Conservation (phyloP, 2,888 invertebrate genomes). For the Vesta saturnalis region DNA sequence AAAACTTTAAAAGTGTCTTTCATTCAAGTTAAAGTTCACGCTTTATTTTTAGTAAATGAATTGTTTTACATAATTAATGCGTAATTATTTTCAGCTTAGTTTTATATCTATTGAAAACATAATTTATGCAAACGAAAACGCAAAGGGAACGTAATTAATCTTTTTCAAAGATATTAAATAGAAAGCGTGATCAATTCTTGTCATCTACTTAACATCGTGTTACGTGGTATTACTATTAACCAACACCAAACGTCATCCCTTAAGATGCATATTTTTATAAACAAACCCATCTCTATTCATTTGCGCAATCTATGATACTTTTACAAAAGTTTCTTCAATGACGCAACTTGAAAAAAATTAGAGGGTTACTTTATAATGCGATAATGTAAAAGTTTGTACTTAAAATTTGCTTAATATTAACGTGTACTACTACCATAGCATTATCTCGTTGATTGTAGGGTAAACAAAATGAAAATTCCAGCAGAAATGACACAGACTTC, state of each 20-base stretch:
- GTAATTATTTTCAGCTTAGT: conserved; percentile 37
- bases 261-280: conserved; percentile 27
- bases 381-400: no score
- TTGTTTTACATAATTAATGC: conserved; percentile 40
- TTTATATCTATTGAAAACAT: conserved; percentile 35
- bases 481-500: no score
- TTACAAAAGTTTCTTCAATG: background rate
- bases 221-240: conserved; percentile 32
- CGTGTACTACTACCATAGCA: no score
- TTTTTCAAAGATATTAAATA: conserved; percentile 34
- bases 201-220: conserved; percentile 35
- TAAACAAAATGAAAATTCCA: no score
- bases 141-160: conserved; percentile 36
- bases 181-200: conserved; percentile 36
- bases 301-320: background rate
- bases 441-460: no score
- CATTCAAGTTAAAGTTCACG: conserved; percentile 36
- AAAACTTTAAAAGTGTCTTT: conserved; percentile 40
- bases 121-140: conserved; percentile 36
- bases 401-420: no score
- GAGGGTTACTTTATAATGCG: no score
- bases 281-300: conserved; percentile 1
- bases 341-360: no score
- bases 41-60: conserved; percentile 40
- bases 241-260: conserved; percentile 22